phyloP scores from a whole-genome alignment of 2,113 vertebrate species.

The Tringa solitaria region DNA sequence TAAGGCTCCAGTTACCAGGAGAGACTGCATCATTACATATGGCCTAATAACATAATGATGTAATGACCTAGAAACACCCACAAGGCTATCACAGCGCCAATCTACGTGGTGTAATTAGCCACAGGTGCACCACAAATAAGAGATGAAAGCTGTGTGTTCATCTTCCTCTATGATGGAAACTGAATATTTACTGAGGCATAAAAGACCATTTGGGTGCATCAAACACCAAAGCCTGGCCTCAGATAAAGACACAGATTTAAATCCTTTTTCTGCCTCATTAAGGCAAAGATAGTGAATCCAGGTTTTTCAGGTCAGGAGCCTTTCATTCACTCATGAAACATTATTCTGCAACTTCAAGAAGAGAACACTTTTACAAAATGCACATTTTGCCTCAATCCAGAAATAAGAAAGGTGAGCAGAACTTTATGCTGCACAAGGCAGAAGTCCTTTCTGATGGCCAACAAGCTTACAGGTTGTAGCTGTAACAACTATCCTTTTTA shows the following conservation, averaged over 20 bases:
- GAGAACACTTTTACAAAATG: not conserved
- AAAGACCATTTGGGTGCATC: not conserved
- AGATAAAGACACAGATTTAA: not conserved
- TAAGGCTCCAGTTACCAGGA: not conserved
- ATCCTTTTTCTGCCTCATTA: not conserved
- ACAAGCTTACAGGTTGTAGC: not conserved
- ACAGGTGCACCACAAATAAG: not conserved
- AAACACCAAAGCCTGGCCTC: not conserved
- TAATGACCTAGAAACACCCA: not conserved
- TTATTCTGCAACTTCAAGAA: not conserved
- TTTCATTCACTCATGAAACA: not conserved
- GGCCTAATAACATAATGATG: not conserved
- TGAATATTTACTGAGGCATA: not conserved
- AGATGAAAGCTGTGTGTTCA: not conserved
- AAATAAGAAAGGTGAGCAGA: not conserved
- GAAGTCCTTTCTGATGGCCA: not conserved
- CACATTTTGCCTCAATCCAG: not conserved
- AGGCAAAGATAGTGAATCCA: not conserved
- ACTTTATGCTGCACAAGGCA: not conserved
- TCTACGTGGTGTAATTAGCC: not conserved
- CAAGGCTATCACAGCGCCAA: not conserved
- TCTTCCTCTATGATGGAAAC: not conserved
- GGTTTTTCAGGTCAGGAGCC: not conserved
- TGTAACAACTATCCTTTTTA: not conserved
- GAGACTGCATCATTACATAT: not conserved